phyloP scores from a whole-genome alignment of 1,140 invertebrate species.

The Lasioglossum baleicum region DNA sequence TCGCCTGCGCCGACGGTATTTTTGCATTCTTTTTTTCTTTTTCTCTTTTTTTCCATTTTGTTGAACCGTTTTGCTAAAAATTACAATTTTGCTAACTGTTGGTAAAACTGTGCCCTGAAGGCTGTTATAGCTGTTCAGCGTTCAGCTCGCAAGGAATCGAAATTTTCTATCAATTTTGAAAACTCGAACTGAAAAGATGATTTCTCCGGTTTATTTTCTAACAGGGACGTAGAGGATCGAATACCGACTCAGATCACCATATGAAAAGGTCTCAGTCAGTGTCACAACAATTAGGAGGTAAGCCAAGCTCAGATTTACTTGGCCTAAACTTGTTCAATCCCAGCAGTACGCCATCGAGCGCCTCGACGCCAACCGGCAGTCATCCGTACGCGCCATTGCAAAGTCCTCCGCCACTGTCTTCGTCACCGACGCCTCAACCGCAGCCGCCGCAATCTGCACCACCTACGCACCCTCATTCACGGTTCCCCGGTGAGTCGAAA shows the following conservation, averaged over 20 bases:
- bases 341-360: slow-evolving; percentile 86
- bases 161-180: too few species aligned
- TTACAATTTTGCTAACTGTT: too few species aligned
- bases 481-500: slow-evolving; percentile 70
- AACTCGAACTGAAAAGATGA: too few species aligned
- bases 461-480: slow-evolving; percentile 68
- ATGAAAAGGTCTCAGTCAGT: slow-evolving; percentile 90
- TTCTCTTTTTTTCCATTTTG: too few species aligned
- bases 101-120: too few species aligned
- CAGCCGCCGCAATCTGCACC: slow-evolving; percentile 74
- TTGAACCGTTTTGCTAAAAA: too few species aligned
- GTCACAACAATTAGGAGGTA: slow-evolving; percentile 87
- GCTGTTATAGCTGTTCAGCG: too few species aligned
- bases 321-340: slow-evolving; percentile 90
- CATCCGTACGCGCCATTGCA: slow-evolving; percentile 91
- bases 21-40: slow-evolving; percentile 19
- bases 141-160: too few species aligned
- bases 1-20: slow-evolving; percentile 86
- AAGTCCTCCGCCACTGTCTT: slow-evolving; percentile 82
- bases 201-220: not conserved
- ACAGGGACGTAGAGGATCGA: slow-evolving; percentile 81
- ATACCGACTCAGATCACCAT: slow-evolving; percentile 83
- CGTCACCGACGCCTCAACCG: slow-evolving; percentile 71
- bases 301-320: slow-evolving; percentile 90
- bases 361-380: slow-evolving; percentile 91